Evolutionary conservation across 2,797 vertebrate genomes (phyloP).

Genomic region (Hypotaenidia okinawae): DNA sequence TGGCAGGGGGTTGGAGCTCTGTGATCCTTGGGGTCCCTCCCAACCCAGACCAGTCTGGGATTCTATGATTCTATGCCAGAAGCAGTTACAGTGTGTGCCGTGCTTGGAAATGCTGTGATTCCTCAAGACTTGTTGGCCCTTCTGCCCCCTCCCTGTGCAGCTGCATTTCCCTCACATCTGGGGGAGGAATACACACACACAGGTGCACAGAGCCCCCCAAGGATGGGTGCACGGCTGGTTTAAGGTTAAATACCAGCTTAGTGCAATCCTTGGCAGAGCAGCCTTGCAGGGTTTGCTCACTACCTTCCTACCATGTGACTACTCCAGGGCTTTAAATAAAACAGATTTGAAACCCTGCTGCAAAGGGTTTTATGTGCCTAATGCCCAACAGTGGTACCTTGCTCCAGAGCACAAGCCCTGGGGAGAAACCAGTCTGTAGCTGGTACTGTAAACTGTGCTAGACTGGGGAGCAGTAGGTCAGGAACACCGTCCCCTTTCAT

Average conservation of each 20-base stretch:
- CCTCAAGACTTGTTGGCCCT: neutral
- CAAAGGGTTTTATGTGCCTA: neutral
- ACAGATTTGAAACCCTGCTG: neutral
- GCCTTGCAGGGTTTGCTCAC: neutral
- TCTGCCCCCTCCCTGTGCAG: neutral
- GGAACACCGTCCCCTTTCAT: neutral
- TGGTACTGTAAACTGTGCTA: neutral
- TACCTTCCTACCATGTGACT: neutral
- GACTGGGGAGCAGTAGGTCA: neutral
- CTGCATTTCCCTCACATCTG: neutral
- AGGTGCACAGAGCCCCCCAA: neutral
- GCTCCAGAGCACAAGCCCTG: neutral
- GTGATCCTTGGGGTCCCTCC: no score
- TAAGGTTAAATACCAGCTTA: conserved; percentile 22
- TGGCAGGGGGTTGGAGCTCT: no score
- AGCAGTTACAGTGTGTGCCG: neutral
- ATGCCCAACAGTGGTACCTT: neutral
- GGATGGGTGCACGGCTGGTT: neutral
- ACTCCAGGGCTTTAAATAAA: conserved; percentile 27
- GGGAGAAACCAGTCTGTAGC: neutral
- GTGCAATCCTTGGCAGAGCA: neutral
- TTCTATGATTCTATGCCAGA: neutral
- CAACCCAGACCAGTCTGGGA: no score
- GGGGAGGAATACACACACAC: neutral
- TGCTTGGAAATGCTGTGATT: neutral